Evolutionary conservation across 2,888 invertebrate species (phyloP).

Genomic region (Schizaphis graminum): DNA sequence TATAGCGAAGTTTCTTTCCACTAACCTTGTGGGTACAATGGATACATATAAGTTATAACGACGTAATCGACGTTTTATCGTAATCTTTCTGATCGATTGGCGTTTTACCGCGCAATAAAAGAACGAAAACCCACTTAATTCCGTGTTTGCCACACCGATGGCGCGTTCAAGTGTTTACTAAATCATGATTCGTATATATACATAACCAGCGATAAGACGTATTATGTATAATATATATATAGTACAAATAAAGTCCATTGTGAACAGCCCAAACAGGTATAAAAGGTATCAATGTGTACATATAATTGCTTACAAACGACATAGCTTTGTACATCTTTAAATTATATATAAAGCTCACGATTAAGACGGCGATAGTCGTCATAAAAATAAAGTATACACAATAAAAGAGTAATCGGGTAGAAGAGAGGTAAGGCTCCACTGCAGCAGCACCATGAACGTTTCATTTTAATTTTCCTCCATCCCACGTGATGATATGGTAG

Average conservation of each 20-base stretch:
- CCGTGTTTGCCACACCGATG: neutral
- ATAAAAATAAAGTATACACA: constrained; percentile 49
- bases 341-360: constrained; percentile 3
- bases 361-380: neutral
- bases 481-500: neutral
- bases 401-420: neutral
- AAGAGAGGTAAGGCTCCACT: neutral
- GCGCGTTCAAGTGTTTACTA: neutral
- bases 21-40: neutral
- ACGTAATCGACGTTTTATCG: constrained; percentile 40
- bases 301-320: neutral
- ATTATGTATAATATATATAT: neutral
- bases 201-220: neutral
- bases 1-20: neutral
- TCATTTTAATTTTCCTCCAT: constrained; percentile 27
- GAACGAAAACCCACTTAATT: neutral
- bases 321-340: neutral
- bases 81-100: constrained; percentile 57
- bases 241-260: neutral
- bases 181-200: neutral
- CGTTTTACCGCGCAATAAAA: constrained; percentile 26
- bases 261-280: neutral
- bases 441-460: neutral
- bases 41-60: neutral
- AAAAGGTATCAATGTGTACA: neutral